These are phyloP conservation scores for Neotragus pygmaeus DNA, from an alignment of 2,113 vertebrate species.

Conservation along the genomic window DNA sequence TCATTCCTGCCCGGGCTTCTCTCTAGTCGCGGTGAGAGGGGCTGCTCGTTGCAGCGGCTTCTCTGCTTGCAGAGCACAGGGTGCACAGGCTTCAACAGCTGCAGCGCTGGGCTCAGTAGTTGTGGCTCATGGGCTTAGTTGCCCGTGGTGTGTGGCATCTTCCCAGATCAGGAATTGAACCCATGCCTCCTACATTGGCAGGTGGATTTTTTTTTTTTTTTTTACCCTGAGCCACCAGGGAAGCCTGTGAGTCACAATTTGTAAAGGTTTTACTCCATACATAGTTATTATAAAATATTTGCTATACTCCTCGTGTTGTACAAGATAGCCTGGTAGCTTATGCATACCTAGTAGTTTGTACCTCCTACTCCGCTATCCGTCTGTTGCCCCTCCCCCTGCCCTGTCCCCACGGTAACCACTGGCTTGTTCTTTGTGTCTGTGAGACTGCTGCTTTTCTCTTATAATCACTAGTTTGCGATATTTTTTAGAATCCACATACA, in stretches of 20 bases:
- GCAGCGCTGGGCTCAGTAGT: neutral
- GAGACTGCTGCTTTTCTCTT: neutral
- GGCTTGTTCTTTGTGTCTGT: neutral
- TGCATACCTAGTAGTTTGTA: neutral
- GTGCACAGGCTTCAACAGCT: neutral
- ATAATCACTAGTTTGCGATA: neutral
- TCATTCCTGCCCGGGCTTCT: accelerated
- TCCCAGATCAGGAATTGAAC: neutral
- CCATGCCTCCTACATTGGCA: neutral
- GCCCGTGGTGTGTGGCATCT: neutral
- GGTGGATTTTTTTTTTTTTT: neutral
- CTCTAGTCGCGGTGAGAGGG: neutral
- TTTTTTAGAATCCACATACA: neutral
- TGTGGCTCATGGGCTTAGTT: neutral
- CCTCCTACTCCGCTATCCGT: neutral
- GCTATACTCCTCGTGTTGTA: neutral
- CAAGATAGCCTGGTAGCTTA: neutral
- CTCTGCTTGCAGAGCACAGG: neutral
- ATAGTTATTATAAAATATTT: neutral
- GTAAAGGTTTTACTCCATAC: neutral
- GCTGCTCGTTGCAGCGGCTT: neutral
- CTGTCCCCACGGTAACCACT: neutral
- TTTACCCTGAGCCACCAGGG: neutral
- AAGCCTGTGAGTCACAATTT: neutral
- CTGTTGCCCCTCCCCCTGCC: neutral